These are phyloP conservation scores for Sanderia malayensis DNA, from an alignment of 30 jellyfish, hydroid and myxozoan genomes.

Conservation along the genomic window DNA sequence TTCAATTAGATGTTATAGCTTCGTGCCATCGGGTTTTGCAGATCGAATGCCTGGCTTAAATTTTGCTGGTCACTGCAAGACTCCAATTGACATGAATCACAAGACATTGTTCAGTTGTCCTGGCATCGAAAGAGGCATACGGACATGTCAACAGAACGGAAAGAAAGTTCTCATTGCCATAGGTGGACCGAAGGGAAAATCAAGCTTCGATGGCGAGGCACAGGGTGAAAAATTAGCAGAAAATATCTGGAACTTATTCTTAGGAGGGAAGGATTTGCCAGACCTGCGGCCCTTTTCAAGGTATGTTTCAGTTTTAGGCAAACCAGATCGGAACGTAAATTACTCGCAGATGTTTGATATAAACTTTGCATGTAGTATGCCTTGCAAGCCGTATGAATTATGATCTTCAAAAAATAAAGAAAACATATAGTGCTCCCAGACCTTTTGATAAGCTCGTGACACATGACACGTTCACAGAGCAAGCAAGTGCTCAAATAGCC, in stretches of 20 bases:
- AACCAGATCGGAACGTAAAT: too few species aligned
- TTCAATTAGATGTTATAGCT: too few species aligned
- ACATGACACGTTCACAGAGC: too few species aligned
- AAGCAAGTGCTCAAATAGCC: too few species aligned
- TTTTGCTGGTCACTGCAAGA: slow-evolving; percentile 71
- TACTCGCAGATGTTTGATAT: too few species aligned
- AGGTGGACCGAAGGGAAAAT: slow-evolving; percentile 76
- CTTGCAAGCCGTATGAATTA: too few species aligned
- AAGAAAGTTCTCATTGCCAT: slow-evolving; percentile 75
- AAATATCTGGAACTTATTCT: slow-evolving; percentile 75
- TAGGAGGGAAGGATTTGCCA: slow-evolving; percentile 71
- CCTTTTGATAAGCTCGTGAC: too few species aligned
- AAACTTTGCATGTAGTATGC: too few species aligned
- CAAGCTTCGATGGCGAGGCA: slow-evolving; percentile 54
- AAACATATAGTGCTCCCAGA: too few species aligned
- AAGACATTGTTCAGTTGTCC: slow-evolving; percentile 75
- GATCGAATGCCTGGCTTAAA: slow-evolving; percentile 80
- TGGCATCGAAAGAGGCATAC: slow-evolving; percentile 64
- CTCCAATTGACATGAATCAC: slow-evolving; percentile 51
- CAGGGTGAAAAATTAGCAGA: slow-evolving; percentile 84
- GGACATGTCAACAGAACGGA: slow-evolving; percentile 71
- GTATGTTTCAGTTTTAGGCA: too few species aligned
- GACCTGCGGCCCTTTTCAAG: slow-evolving; percentile 82
- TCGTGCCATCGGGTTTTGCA: too few species aligned
- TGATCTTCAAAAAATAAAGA: too few species aligned